Evolutionary conservation across 2,113 vertebrate genomes (phyloP), one percentile per base, ranked within the genome.

Genomic region (Vidua macroura): DNA sequence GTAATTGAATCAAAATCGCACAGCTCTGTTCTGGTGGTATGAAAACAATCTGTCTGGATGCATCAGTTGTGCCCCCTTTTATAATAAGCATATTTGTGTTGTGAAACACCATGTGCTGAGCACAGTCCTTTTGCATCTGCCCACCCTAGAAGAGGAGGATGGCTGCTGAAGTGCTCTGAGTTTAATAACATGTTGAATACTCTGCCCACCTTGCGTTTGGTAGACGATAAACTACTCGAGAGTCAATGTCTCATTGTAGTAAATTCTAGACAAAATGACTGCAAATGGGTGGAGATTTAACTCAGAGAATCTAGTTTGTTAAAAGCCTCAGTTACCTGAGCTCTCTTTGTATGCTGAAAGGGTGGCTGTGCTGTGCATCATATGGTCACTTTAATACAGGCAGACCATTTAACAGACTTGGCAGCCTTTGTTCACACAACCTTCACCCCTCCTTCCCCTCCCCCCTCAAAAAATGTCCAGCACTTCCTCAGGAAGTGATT

Each of bases 401-500:
- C 75, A 84, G 94, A 86, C 76, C 95, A 76, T 58, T 58, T 80
- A 43, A 43, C 53, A 83, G 85, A 49, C 41, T 93, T 75, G 60
- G 68, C 68, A 96, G 75, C 82, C 58, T 92, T 96, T 90, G 56
- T 86, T 94, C 92, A 96, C 92, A 90, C 62, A 92, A 94, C 86
- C 73, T 84, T 92, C 81, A 72, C 92, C 92, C 83, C 59, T 87
- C 70, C 91, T 93, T 79, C 93, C 94, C 72, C 55, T 92, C 66
- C 93, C 86, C 88, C n/a, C 90, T 92, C 80, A 81, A 97, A 97
- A 96, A 95, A 69, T 2, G 39, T 95, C 87, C 86, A 84, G 67
- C 81, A 41, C 97, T 97, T 97, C 95, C 93, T 95, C 92, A 81
- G 90, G 97, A 97, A 96, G 97, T 91, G 93, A 90, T 96, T 96